Percentiles rank a stretch among this genome's conserved stretches.
Conservation (phyloP, 2,888 invertebrate species). For the Pharmacophagus antenor region DNA sequence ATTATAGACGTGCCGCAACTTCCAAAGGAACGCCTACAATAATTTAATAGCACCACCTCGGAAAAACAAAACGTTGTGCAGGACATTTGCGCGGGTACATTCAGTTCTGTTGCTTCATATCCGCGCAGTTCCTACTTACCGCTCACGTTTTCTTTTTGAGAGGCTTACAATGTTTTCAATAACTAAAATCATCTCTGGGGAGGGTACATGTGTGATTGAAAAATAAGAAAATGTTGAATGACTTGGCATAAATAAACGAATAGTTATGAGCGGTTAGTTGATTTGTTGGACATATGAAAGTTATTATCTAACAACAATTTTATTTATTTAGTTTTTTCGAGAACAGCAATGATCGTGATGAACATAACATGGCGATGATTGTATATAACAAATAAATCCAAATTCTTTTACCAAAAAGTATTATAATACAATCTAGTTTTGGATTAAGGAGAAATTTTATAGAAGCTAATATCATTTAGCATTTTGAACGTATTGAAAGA, state of each 20-base stretch:
- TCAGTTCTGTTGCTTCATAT: conserved; percentile 53
- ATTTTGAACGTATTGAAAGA: conserved; percentile 64
- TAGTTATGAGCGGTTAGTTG: conserved; percentile 20
- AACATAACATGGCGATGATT: conserved; percentile 22
- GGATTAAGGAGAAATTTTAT: conserved; percentile 52
- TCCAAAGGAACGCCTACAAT: conserved; percentile 70
- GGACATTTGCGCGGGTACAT: conserved; percentile 69
- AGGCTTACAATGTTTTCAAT: conserved; percentile 64
- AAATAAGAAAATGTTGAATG: not conserved
- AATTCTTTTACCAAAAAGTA: conserved; percentile 40
- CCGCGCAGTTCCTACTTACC: conserved; percentile 58
- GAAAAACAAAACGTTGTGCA: conserved; percentile 63
- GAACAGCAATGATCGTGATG: conserved; percentile 22
- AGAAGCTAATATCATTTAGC: conserved; percentile 62
- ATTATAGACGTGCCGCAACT: conserved; percentile 73
- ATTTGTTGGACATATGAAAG: conserved; percentile 1
- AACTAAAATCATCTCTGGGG: conserved; percentile 25
- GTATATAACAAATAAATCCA: conserved; percentile 23
- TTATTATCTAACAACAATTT: conserved; percentile 24
- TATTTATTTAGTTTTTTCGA: conserved; percentile 12
- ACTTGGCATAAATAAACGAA: not conserved
- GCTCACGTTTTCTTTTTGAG: conserved; percentile 62
- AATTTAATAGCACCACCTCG: conserved; percentile 50
- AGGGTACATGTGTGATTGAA: not conserved
- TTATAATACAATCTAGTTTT: conserved; percentile 48